phyloP scores from a whole-genome alignment of 2,113 vertebrate genomes.

The Coptodon rendalli region DNA sequence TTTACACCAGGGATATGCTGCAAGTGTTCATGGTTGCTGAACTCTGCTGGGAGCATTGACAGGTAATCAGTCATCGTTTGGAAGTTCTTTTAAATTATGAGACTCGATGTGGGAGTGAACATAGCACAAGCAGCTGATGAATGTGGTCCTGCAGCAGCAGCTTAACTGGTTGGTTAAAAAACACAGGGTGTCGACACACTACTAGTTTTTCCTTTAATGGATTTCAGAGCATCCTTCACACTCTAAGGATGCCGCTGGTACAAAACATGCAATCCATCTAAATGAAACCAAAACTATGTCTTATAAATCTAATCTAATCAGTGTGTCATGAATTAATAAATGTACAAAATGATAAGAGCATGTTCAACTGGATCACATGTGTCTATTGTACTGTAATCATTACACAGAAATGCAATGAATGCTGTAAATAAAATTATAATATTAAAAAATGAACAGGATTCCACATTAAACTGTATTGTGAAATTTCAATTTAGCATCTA shows the following conservation, averaged over 20 bases:
- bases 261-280: background rate
- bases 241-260: background rate
- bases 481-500: background rate
- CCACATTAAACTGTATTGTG: background rate
- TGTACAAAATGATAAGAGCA: background rate
- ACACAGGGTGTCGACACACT: background rate
- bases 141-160: background rate
- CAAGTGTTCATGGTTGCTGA: background rate
- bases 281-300: background rate
- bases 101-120: background rate
- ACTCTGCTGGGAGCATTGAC: background rate
- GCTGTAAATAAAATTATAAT: background rate
- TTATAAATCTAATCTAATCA: background rate
- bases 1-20: background rate
- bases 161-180: background rate
- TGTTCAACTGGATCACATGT: background rate
- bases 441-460: background rate
- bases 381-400: background rate
- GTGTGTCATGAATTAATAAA: background rate
- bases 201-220: background rate
- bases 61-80: conserved; percentile 16
- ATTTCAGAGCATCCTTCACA: background rate
- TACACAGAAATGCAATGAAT: background rate
- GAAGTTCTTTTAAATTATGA: background rate
- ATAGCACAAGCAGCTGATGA: background rate